Percentiles rank a stretch among this genome's conserved stretches.
Evolutionary conservation across 2,113 vertebrate genomes (phyloP).

Genomic region (Panthera leo): DNA sequence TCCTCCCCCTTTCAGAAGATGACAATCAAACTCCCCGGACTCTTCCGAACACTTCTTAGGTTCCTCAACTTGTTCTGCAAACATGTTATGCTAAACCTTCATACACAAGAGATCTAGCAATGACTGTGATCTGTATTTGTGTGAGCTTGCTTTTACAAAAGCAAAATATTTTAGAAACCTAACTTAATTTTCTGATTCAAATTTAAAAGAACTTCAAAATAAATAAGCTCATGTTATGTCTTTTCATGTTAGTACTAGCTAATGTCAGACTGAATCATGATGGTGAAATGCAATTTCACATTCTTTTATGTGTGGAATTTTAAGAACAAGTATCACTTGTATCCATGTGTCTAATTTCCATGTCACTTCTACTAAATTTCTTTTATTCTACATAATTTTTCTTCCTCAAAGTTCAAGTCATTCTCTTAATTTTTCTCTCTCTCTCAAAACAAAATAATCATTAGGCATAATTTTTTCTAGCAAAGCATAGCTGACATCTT

Average conservation of each 20-base stretch:
- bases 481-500: slow-evolving; percentile 4
- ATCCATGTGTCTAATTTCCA: not conserved
- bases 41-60: not conserved
- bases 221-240: not conserved
- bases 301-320: slow-evolving; percentile 24
- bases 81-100: not conserved
- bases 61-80: not conserved
- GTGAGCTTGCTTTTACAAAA: not conserved
- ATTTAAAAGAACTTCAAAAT: slow-evolving; percentile 33
- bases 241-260: not conserved
- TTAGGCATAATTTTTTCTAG: slow-evolving; percentile 46
- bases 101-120: not conserved
- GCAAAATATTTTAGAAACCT: not conserved
- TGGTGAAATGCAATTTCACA: not conserved
- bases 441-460: slow-evolving; percentile 23
- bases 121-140: not conserved
- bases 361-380: not conserved
- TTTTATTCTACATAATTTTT: slow-evolving; percentile 50
- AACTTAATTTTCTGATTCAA: slow-evolving; percentile 9
- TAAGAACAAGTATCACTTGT: slow-evolving; percentile 1
- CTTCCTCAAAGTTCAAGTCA: slow-evolving; percentile 11
- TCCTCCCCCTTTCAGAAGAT: not conserved
- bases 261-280: not conserved
- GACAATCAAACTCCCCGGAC: not conserved
- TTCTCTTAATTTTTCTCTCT: not conserved